phyloP scores from a whole-genome alignment of 2,888 invertebrate species.

The Apocheima hispidaria region DNA sequence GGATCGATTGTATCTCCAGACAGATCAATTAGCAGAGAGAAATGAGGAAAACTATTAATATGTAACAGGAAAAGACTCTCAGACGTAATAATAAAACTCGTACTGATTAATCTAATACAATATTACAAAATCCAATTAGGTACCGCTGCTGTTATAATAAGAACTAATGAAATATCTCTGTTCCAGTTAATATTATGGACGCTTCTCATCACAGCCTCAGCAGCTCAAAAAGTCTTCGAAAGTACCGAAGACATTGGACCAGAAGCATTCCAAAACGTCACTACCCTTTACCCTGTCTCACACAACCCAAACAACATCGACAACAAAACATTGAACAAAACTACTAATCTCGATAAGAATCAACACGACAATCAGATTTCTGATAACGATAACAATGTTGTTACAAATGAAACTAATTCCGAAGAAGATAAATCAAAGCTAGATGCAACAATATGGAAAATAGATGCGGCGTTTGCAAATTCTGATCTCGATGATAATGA shows the following conservation, averaged over 20 bases:
- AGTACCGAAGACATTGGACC: conserved; percentile 53
- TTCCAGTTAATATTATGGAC: conserved; percentile 59
- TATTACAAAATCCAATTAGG: no score
- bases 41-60: conserved; percentile 11
- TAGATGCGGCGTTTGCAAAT: conserved; percentile 61
- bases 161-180: no score
- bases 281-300: conserved; percentile 65
- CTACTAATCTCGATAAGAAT: conserved; percentile 18
- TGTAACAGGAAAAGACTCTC: background rate
- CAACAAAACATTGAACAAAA: conserved; percentile 24
- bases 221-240: conserved; percentile 52
- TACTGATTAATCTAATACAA: background rate
- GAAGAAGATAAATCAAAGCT: conserved; percentile 39
- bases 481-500: conserved; percentile 52
- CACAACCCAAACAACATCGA: conserved; percentile 36
- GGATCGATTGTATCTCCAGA: background rate
- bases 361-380: conserved; percentile 23
- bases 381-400: conserved; percentile 14
- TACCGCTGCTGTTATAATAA: no score
- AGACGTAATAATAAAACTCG: background rate
- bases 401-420: conserved; percentile 28
- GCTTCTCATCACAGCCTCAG: conserved; percentile 48
- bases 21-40: conserved; percentile 6
- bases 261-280: conserved; percentile 57
- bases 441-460: conserved; percentile 61